Percentiles rank a stretch among this genome's conserved stretches.
Conservation (phyloP, 2,888 invertebrate species). For the Margaritifera margaritifera region DNA sequence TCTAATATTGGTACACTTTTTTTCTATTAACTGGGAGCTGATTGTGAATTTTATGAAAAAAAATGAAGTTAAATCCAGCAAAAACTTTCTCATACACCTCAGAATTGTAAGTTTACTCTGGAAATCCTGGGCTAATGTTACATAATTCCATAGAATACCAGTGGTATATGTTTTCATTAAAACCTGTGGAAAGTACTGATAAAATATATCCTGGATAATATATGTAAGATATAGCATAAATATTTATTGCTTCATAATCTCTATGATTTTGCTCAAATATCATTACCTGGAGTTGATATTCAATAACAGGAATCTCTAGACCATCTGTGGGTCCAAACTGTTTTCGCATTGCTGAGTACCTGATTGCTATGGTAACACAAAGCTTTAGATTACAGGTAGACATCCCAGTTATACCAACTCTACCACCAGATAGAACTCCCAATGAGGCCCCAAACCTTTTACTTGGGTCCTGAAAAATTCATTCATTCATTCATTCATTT, state of each 20-base stretch:
- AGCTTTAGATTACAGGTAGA: slow-evolving; percentile 79
- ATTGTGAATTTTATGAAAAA: no score
- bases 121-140: no score
- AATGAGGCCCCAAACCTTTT: slow-evolving; percentile 87
- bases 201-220: not conserved
- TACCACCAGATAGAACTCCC: slow-evolving; percentile 89
- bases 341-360: slow-evolving; percentile 88
- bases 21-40: no score
- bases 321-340: slow-evolving; percentile 86
- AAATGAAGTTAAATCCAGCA: no score
- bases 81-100: no score
- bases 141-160: no score
- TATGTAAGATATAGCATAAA: not conserved
- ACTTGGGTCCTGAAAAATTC: slow-evolving; percentile 79
- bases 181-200: no score
- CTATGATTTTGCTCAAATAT: slow-evolving; percentile 51
- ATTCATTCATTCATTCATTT: no score
- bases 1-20: no score
- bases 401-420: slow-evolving; percentile 83
- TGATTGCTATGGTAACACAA: slow-evolving; percentile 85
- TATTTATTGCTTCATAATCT: not conserved
- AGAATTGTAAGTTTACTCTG: no score
- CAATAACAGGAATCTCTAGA: slow-evolving; percentile 88
- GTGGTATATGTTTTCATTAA: no score
- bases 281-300: slow-evolving; percentile 90